phyloP scores from a whole-genome alignment of 2,888 invertebrate genomes.

The Stenolophus ochropezus region DNA sequence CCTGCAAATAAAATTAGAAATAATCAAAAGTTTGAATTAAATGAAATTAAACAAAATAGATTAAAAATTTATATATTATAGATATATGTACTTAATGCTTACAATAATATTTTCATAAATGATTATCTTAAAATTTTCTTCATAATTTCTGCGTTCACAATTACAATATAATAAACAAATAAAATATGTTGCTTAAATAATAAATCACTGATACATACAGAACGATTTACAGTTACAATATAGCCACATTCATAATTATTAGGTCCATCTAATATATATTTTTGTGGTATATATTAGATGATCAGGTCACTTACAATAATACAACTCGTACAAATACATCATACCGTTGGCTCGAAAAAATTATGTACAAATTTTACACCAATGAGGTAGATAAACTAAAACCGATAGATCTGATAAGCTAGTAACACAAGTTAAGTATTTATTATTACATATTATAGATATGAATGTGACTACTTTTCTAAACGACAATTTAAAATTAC shows the following conservation, averaged over 20 bases:
- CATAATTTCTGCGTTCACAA: slow-evolving; percentile 59
- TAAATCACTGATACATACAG: slow-evolving; percentile 57
- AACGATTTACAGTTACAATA: slow-evolving; percentile 52
- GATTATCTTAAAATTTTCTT: slow-evolving; percentile 55
- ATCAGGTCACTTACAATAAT: slow-evolving; percentile 58
- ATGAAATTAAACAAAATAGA: slow-evolving; percentile 26
- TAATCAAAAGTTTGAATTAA: background rate
- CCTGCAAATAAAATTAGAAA: background rate
- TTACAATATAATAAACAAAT: slow-evolving; percentile 58
- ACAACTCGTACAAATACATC: slow-evolving; percentile 31
- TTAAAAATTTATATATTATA: slow-evolving; percentile 59
- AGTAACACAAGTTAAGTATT: slow-evolving; percentile 43
- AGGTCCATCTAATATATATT: slow-evolving; percentile 54
- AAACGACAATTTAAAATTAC: slow-evolving; percentile 54
- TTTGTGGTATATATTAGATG: slow-evolving; percentile 51
- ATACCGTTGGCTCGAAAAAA: slow-evolving; percentile 22
- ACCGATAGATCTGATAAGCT: slow-evolving; percentile 20
- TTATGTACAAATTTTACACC: slow-evolving; percentile 50
- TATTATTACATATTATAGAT: slow-evolving; percentile 20
- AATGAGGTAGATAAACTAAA: slow-evolving; percentile 53
- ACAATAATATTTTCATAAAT: slow-evolving; percentile 54
- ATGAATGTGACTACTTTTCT: slow-evolving; percentile 55
- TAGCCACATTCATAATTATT: slow-evolving; percentile 58
- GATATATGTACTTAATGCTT: slow-evolving; percentile 57
- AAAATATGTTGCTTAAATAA: slow-evolving; percentile 54